Percentiles rank a stretch among this genome's conserved stretches.
phyloP scores from a whole-genome alignment of 2,113 vertebrate species.

The Capra hircus region DNA sequence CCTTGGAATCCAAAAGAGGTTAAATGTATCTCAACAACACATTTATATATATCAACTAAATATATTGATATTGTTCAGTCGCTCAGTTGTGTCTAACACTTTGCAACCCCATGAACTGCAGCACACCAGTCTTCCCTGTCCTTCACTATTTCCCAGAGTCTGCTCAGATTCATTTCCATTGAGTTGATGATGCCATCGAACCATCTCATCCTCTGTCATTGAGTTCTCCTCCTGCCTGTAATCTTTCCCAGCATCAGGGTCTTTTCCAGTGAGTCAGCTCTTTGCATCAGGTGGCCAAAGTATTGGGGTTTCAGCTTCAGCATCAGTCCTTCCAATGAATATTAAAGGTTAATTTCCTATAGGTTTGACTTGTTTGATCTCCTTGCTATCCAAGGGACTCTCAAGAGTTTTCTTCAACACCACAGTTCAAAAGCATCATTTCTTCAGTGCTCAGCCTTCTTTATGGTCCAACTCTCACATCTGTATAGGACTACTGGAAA shows the following conservation, averaged over 20 bases:
- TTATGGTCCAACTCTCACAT: not conserved
- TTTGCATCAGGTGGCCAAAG: not conserved
- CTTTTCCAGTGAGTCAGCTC: not conserved
- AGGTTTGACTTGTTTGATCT: not conserved
- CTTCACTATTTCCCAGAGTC: not conserved
- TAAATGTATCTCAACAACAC: not conserved
- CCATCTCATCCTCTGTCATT: not conserved
- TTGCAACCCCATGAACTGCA: not conserved
- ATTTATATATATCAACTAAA: not conserved
- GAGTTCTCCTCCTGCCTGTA: not conserved
- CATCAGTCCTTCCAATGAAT: not conserved
- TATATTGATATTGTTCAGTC: not conserved
- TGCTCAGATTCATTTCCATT: not conserved
- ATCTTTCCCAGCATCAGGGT: not conserved
- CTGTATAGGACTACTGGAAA: not conserved
- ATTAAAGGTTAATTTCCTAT: not conserved
- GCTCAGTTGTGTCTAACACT: rapidly evolving
- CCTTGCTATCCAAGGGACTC: not conserved
- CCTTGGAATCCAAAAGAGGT: not conserved
- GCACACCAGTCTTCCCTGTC: not conserved
- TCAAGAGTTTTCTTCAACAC: not conserved
- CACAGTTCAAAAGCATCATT: not conserved
- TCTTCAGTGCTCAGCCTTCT: not conserved
- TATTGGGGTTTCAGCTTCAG: not conserved
- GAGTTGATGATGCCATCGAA: not conserved